Evolutionary conservation across 2,888 invertebrate species (phyloP).

Genomic region (Sinodicranocentrus sp.): DNA sequence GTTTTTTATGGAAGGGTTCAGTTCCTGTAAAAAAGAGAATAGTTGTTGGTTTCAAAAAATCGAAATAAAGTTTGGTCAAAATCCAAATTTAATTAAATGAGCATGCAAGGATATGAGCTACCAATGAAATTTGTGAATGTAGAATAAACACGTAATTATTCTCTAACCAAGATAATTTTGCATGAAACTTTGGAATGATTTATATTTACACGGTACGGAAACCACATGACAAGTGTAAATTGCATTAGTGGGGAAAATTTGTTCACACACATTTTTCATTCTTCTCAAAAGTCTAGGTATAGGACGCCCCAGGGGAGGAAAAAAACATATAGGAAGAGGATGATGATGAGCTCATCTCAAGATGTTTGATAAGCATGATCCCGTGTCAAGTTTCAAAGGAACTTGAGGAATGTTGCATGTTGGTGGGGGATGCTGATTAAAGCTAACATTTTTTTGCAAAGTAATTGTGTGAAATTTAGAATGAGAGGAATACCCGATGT

Average conservation of each 20-base stretch:
- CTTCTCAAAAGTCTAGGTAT: too few relatives aligned
- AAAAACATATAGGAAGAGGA: not conserved
- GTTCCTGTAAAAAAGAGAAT: conserved; percentile 78
- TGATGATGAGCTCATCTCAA: conserved; percentile 1
- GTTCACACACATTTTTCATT: conserved; percentile 11
- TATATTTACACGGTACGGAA: not conserved
- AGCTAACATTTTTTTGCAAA: too few relatives aligned
- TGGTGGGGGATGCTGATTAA: too few relatives aligned
- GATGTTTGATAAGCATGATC: not conserved
- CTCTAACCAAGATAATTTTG: too few relatives aligned
- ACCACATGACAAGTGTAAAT: conserved; percentile 11
- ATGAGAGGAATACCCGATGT: too few relatives aligned
- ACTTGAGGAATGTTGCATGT: too few relatives aligned
- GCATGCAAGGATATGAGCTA: too few relatives aligned
- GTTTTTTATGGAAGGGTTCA: conserved; percentile 85
- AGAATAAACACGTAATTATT: too few relatives aligned
- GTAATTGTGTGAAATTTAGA: too few relatives aligned
- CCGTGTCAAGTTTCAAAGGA: not conserved
- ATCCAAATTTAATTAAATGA: not conserved
- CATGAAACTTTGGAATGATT: too few relatives aligned
- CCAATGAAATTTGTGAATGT: too few relatives aligned
- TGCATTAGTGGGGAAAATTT: not conserved
- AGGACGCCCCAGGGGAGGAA: not conserved
- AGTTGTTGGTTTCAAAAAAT: conserved; percentile 7
- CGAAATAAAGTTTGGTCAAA: too few relatives aligned